Conservation (phyloP, 2,797 vertebrate species). For the Anguilla obscura region DNA sequence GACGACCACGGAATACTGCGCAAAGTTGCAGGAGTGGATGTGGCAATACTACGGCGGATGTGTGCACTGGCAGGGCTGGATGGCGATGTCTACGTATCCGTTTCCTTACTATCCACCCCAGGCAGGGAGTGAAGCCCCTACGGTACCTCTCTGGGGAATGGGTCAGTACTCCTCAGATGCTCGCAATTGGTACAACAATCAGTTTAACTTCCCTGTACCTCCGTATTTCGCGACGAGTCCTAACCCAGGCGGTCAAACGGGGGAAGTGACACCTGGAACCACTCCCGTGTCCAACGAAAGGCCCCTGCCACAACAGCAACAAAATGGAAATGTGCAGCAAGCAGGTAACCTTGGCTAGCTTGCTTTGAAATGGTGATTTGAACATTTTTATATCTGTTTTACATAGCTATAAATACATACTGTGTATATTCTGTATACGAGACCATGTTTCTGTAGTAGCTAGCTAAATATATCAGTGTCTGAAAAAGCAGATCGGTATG, state of each 20-base stretch:
- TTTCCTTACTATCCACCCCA: slow-evolving; percentile 55
- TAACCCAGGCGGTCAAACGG: slow-evolving; percentile 43
- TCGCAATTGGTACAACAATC: slow-evolving; percentile 59
- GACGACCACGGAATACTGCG: slow-evolving; percentile 80
- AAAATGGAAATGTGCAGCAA: slow-evolving; percentile 70
- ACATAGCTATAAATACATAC: too few species aligned
- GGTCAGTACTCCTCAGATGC: slow-evolving; percentile 49
- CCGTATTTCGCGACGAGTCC: slow-evolving; percentile 2
- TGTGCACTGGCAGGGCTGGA: slow-evolving; percentile 85
- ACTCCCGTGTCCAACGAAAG: slow-evolving; percentile 48
- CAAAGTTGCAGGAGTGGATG: slow-evolving; percentile 89
- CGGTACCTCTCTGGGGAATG: slow-evolving; percentile 48
- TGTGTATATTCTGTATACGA: too few species aligned
- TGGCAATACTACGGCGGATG: slow-evolving; percentile 92
- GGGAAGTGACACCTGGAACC: slow-evolving; percentile 51
- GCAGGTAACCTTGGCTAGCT: slow-evolving; percentile 62
- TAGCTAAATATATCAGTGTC: neutral
- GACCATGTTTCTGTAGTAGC: neutral
- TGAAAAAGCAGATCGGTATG: neutral
- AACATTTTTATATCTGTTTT: neutral
- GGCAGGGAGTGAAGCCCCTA: slow-evolving; percentile 44
- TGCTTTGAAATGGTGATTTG: neutral
- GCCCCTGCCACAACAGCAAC: slow-evolving; percentile 49
- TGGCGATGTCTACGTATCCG: slow-evolving; percentile 61
- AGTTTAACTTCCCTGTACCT: slow-evolving; percentile 54